These are phyloP conservation scores for Aethes cnicana DNA, from an alignment of 2,888 invertebrate genomes.

Conservation along the genomic window DNA sequence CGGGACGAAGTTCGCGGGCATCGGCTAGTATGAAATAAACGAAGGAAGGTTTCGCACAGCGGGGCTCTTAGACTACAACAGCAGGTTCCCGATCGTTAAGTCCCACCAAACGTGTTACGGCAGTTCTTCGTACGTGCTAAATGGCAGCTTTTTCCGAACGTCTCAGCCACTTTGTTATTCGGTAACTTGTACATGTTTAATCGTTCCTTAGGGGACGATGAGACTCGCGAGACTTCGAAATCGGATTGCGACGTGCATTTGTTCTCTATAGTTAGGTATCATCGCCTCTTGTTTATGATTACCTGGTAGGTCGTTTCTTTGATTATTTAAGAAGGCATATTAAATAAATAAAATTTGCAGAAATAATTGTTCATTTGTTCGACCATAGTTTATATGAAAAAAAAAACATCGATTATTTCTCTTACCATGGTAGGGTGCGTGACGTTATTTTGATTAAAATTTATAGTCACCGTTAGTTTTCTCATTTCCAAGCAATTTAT, in stretches of 20 bases:
- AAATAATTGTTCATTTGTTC: no score
- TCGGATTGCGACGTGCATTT: constrained; percentile 12
- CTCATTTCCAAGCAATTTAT: constrained; percentile 20
- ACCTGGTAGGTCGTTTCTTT: not conserved
- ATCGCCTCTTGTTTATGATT: not conserved
- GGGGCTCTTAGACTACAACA: no score
- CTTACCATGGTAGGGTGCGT: not conserved
- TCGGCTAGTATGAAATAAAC: no score
- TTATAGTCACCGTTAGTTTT: not conserved
- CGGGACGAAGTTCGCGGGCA: no score
- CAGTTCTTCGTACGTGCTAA: constrained; percentile 75
- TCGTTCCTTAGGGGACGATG: constrained; percentile 61
- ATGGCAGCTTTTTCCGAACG: constrained; percentile 61
- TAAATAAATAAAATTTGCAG: no score
- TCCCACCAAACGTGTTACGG: constrained; percentile 70
- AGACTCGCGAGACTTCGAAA: constrained; percentile 24
- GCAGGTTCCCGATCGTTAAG: constrained; percentile 58
- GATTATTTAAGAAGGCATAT: no score
- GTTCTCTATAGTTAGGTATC: constrained; percentile 1
- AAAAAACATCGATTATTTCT: no score
- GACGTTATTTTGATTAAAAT: not conserved
- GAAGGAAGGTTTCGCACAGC: no score
- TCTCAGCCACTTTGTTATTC: constrained; percentile 75
- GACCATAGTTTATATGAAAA: no score
- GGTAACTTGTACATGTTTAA: constrained; percentile 80